Base-by-base conservation (phyloP, 1,140 invertebrate genomes). In the Pseudomyrmex cubaensis region DNA sequence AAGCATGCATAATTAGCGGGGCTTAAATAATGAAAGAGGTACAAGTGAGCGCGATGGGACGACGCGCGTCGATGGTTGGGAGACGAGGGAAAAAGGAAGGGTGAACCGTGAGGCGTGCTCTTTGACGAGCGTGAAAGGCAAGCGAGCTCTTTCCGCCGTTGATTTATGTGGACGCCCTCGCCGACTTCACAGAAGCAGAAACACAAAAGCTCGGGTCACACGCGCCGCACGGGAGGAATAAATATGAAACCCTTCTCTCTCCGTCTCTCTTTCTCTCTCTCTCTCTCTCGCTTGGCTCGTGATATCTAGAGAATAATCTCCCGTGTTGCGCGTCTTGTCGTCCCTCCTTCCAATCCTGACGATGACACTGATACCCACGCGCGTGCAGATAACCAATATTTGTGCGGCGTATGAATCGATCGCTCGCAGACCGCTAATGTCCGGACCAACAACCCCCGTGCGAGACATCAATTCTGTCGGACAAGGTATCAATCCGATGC, bases 1-100 rank as follows among this genome's bases (percentile, higher is more conserved):
- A 86, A 87, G 85, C 85, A 77, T 82, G 83, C 83, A 87, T 89
- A 89, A 89, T 89, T 89, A 87, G 83, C 59, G 54, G 20, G 61
- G 75, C 56, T 89, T 85, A 88, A 66, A 80, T 87, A 89, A 89
- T 77, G 83, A 67, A 69, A 70, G 63, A 77, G 75, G 52, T 20
- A 48, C 20, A 2, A 61, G n/a, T 8, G 8, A 46, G 69, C 13
- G 17, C 1, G 44, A 35, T 35, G 35, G 7, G 35, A 35, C 25
- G 15, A 12, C 15, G 56, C 15, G 56, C 62, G 54, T 17, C 54
- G 54, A 59, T 56, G 48, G 9, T 15, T 1, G 25, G 44, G 15
- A 46, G 5, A 35, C 35, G 35, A 10, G 56, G 63, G 61, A 20
- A 61, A 74, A 56, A 10, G 46, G 35, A n/a, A 72, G 66, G 5